Conservation (phyloP, 2,888 invertebrate genomes). For the Phragmatobia fuliginosa region DNA sequence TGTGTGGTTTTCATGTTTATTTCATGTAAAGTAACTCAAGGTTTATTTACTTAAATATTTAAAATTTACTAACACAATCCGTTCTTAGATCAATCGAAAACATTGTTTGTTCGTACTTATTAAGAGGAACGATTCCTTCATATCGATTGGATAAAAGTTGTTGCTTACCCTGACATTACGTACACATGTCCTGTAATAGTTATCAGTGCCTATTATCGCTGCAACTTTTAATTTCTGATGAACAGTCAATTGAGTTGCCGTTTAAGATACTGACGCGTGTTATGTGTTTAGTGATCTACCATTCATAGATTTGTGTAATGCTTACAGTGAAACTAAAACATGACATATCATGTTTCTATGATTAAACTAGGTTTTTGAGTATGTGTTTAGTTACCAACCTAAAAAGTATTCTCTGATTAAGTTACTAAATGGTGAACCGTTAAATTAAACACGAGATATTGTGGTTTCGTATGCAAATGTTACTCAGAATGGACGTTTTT, state of each 20-base stretch:
- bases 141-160: conserved; percentile 38
- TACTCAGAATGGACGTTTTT: conserved; percentile 48
- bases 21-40: conserved; percentile 31
- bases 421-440: not conserved
- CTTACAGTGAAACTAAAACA: not conserved
- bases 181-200: conserved; percentile 47
- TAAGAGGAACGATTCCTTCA: conserved; percentile 17
- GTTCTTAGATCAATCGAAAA: conserved; percentile 25
- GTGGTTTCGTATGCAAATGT: conserved; percentile 38
- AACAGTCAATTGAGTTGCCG: conserved; percentile 68
- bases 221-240: conserved; percentile 65
- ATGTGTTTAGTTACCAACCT: not conserved
- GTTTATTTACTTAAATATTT: conserved; percentile 43
- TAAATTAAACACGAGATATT: conserved; percentile 18
- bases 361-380: not conserved
- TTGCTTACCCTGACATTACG: conserved; percentile 53
- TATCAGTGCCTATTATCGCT: conserved; percentile 64
- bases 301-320: not conserved
- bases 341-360: too few relatives aligned
- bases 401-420: not conserved
- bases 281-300: conserved; percentile 42
- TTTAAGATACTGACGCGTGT: conserved; percentile 64
- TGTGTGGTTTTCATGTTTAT: conserved; percentile 23
- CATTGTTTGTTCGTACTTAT: conserved; percentile 19
- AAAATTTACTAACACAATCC: conserved; percentile 33